phyloP scores from a whole-genome alignment of 2,113 vertebrate species.

The Oryzias melastigma region DNA sequence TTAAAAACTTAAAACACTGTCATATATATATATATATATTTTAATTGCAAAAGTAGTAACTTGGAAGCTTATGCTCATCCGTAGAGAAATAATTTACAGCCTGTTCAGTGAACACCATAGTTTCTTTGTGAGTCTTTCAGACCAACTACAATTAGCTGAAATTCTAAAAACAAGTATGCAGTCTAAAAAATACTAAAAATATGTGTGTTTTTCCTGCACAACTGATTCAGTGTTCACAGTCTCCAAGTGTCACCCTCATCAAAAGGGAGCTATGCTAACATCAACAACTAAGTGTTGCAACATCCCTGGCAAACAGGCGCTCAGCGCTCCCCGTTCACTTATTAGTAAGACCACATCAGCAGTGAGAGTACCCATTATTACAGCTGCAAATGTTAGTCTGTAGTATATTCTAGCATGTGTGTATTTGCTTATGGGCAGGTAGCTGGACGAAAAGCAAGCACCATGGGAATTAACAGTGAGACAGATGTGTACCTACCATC shows the following conservation, averaged over 20 bases:
- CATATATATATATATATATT: too few species aligned
- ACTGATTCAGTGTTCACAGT: not conserved
- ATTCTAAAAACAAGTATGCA: slow-evolving; percentile 2
- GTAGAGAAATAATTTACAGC: too few species aligned
- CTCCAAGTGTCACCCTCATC: not conserved
- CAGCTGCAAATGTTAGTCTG: slow-evolving; percentile 4
- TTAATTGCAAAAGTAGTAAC: too few species aligned
- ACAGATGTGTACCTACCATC: slow-evolving; percentile 61
- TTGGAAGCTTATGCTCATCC: too few species aligned
- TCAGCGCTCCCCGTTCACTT: slow-evolving; percentile 47
- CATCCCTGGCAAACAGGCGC: slow-evolving; percentile 52
- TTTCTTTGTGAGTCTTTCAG: slow-evolving; percentile 1
- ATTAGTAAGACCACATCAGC: slow-evolving; percentile 37
- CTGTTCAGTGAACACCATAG: too few species aligned
- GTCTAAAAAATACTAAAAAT: not conserved
- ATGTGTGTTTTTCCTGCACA: slow-evolving; percentile 3
- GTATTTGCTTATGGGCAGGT: slow-evolving; percentile 33
- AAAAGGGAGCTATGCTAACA: not conserved
- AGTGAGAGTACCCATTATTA: slow-evolving; percentile 11
- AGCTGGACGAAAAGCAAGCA: slow-evolving; percentile 23
- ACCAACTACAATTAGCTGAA: slow-evolving; percentile 1
- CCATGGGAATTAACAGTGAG: slow-evolving; percentile 54
- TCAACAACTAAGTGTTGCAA: slow-evolving; percentile 70
- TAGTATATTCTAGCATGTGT: slow-evolving; percentile 23
- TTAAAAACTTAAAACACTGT: too few species aligned